These are phyloP conservation scores for Todus mexicanus DNA, from an alignment of 2,797 vertebrate genomes.

Conservation along the genomic window DNA sequence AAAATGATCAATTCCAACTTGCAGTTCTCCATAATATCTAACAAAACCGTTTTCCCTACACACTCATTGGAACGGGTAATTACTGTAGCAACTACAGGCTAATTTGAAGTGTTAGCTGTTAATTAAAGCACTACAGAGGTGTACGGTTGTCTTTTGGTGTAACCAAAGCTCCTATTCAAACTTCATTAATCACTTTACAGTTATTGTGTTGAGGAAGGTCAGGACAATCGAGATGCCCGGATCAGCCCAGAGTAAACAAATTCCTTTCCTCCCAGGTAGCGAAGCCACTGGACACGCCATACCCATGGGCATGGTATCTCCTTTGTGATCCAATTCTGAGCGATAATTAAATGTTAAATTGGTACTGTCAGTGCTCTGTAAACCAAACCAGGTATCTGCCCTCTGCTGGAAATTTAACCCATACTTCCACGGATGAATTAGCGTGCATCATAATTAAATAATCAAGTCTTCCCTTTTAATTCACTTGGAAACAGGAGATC, in stretches of 20 bases:
- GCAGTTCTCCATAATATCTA: neutral
- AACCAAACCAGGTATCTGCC: constrained; percentile 83
- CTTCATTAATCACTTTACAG: constrained; percentile 83
- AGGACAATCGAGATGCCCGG: constrained; percentile 65
- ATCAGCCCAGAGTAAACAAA: constrained; percentile 77
- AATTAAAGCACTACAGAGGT: constrained; percentile 86
- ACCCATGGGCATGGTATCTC: constrained; percentile 43
- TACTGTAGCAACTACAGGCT: constrained; percentile 74
- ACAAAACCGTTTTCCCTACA: constrained; percentile 21
- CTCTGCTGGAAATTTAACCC: constrained; percentile 87
- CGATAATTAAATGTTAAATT: constrained; percentile 86
- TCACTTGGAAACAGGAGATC: constrained; percentile 83
- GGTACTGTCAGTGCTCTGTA: constrained; percentile 81
- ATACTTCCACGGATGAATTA: constrained; percentile 84
- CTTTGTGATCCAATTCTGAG: constrained; percentile 77
- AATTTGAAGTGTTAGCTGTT: constrained; percentile 85
- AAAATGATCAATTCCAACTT: neutral
- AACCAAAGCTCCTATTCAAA: constrained; percentile 80
- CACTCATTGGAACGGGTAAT: constrained; percentile 72
- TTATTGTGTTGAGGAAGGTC: constrained; percentile 72
- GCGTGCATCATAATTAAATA: constrained; percentile 95
- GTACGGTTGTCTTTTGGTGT: constrained; percentile 81
- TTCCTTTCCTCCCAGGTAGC: constrained; percentile 70
- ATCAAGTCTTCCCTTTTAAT: constrained; percentile 86
- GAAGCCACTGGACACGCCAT: constrained; percentile 14